Conservation (phyloP, 2,888 invertebrate species). For the Drepanosiphum platanoidis region DNA sequence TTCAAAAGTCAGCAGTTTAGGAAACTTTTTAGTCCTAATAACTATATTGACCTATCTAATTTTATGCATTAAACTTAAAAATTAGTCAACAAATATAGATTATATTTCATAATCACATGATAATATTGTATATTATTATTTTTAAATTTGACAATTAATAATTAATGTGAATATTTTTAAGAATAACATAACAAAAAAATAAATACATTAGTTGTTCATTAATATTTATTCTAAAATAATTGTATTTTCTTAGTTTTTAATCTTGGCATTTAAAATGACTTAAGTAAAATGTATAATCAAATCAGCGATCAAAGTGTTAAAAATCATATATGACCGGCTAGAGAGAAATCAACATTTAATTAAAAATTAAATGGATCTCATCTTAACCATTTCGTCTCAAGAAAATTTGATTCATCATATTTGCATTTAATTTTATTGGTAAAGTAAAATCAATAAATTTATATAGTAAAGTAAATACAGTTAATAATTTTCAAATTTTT, state of each 20-base stretch:
- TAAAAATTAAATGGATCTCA: slow-evolving; percentile 47
- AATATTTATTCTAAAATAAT: not conserved
- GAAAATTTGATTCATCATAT: slow-evolving; percentile 56
- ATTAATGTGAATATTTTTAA: too few relatives aligned
- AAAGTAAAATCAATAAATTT: not conserved
- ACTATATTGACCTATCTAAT: too few relatives aligned
- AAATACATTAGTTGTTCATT: too few relatives aligned
- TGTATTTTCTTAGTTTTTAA: not conserved
- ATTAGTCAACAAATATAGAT: too few relatives aligned
- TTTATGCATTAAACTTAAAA: too few relatives aligned
- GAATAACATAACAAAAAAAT: too few relatives aligned
- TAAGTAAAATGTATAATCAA: slow-evolving; percentile 6
- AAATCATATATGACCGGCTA: slow-evolving; percentile 38
- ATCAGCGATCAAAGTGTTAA: slow-evolving; percentile 61
- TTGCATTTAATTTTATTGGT: not conserved
- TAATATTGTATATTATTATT: too few relatives aligned
- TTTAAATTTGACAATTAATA: too few relatives aligned
- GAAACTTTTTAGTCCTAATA: too few relatives aligned
- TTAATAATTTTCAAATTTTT: too few relatives aligned
- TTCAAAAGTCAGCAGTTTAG: too few relatives aligned
- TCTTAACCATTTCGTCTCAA: slow-evolving; percentile 35
- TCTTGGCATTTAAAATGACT: not conserved
- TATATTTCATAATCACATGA: too few relatives aligned
- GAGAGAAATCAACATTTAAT: slow-evolving; percentile 56
- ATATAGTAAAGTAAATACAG: not conserved